Evolutionary conservation across 2,888 invertebrate species (phyloP), one percentile per base, ranked within the genome.

Genomic region (Aromia moschata): DNA sequence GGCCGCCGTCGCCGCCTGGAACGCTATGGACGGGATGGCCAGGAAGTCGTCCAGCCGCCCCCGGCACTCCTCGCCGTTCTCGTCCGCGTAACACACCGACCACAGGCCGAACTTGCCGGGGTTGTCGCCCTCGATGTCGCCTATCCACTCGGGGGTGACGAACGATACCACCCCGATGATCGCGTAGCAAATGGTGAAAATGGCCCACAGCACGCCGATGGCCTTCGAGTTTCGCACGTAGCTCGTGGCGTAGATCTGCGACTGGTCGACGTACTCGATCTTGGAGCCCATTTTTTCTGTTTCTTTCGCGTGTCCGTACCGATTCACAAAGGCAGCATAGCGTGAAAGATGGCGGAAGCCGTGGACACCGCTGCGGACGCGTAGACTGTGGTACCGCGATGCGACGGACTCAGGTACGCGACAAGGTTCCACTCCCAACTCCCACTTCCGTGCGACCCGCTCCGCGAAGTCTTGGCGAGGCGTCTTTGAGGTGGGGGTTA

Each of bases 191-290:
- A 98, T 93, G 69, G 96, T 94, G 82, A 98, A 97, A 77, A 98
- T 93, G 64, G 93, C 97, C 98, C 98, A 98, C 70, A 98, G 86
- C 61, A 98, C 96, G 49, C 96, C 96, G 66, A 98, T 94, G 46
- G 97, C 97, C 84, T 93, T 94, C 69, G 93, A 93, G 84, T 94
- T 94, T 71, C 94, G 87, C 69, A 93, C 92, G 79, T 94, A 94
- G 83, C 92, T 93, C 61, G 94, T 92, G 66, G 93, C 93, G 83
- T 94, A 93, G 80, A 94, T 87, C 82, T 94, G 94, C 70, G 92
- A 90, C 71, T 93, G 92, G 81, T 94, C 94, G 74, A 94, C 93
- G 84, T 94, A 94, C 79, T 94, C 94, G 78, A 94, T 92, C 85
- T 94, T 94, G 63, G 93, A 93, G 75, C 93, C 93, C 93, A 94